These are phyloP conservation scores for Dolichallabes microphthalmus DNA, from an alignment of 2,113 vertebrate genomes.

Conservation along the genomic window DNA sequence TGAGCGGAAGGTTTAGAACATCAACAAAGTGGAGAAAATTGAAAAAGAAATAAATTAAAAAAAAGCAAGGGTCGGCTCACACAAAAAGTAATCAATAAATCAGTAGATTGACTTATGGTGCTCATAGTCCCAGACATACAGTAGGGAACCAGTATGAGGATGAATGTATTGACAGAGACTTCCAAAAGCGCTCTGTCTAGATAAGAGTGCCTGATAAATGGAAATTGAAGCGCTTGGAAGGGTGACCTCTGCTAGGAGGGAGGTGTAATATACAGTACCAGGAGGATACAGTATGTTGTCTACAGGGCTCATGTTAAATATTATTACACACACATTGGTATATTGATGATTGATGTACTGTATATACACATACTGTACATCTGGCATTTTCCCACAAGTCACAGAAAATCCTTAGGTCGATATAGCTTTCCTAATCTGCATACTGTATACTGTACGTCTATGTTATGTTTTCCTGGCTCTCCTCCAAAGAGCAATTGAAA, in stretches of 20 bases:
- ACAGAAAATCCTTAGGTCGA: conserved; percentile 1
- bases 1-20: not conserved
- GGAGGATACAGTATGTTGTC: not conserved
- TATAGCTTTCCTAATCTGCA: not conserved
- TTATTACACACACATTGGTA: not conserved
- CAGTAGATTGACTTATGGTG: not conserved
- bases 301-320: not conserved
- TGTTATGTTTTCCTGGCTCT: conserved; percentile 21
- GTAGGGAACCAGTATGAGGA: not conserved
- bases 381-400: not conserved
- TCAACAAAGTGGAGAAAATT: not conserved
- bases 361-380: not conserved
- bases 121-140: not conserved
- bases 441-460: conserved; percentile 4
- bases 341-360: not conserved
- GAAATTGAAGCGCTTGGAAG: not conserved
- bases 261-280: not conserved
- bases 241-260: not conserved
- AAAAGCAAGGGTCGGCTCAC: not conserved
- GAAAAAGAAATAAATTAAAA: not conserved
- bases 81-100: not conserved
- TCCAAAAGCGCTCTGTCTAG: not conserved
- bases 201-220: not conserved
- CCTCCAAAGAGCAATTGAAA: conserved; percentile 40
- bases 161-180: not conserved